Base-by-base conservation (phyloP, 2,113 vertebrate species). In the Sturnus vulgaris region DNA sequence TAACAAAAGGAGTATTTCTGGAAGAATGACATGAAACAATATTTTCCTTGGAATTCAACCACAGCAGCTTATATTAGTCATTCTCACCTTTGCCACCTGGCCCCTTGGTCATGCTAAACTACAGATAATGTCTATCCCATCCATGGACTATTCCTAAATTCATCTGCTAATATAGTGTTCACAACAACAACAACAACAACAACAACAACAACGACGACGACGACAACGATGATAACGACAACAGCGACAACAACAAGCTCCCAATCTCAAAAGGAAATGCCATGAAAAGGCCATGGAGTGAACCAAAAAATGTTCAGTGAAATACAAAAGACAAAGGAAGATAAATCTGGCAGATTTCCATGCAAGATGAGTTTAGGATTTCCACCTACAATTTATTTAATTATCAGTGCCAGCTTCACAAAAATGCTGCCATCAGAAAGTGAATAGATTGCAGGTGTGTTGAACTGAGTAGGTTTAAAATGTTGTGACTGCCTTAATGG, bases 401-500 rank as follows among this genome's bases (percentile, higher is more conserved):
- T 97, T 95, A 96, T 90, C 64, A 63, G 35, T 72, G 91, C 55
- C 65, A 92, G 70, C 69, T 95, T 97, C 80, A 90, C n/a, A 94
- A 71, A 96, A 96, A 95, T 79, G 50, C 49, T 80, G 88, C 77
- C 94, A 92, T 78, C 64, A 92, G 88, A 97, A 80, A 90, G n/a
- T 80, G 66, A 90, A 69, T 95, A 78, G 73, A 75, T 49, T 80
- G 72, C 31, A 13, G 66, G 76, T 15, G 14, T 89, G 90, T 39
- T 53, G 88, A 96, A 95, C 80, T 64, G 84, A 95, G 77, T 65
- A 95, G 77, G 82, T 95, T 97, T 96, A 97, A 97, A 96, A 94
- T 97, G 86, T 95, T 97, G 64, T 97, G 96, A 97, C 89, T 91
- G 87, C 28, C 68, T 96, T 93, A 97, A 97, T 97, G 92, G 92